phyloP scores from a whole-genome alignment of 2,888 invertebrate genomes.

The Nematopogon swammerdamellus region DNA sequence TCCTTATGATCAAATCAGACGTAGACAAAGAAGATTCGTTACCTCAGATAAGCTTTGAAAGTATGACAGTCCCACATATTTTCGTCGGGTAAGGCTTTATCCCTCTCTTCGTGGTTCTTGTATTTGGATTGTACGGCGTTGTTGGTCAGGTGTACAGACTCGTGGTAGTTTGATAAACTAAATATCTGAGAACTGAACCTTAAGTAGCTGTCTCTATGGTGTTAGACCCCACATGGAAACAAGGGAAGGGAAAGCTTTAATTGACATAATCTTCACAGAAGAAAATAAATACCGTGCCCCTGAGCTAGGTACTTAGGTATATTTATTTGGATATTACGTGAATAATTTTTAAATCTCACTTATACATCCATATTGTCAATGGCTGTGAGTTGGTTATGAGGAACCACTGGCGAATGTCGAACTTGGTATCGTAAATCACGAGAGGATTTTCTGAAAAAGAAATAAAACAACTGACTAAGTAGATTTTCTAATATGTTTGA shows the following conservation, averaged over 20 bases:
- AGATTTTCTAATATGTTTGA: no score
- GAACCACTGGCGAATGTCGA: constrained; percentile 90
- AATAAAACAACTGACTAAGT: no score
- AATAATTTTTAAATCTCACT: no score
- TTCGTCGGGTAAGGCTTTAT: constrained; percentile 63
- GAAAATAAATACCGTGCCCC: no score
- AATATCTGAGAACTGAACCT: constrained; percentile 85
- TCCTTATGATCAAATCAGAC: no score
- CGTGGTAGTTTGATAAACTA: constrained; percentile 72
- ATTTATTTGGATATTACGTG: no score
- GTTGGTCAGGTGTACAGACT: constrained; percentile 84
- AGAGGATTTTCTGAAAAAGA: constrained; percentile 68
- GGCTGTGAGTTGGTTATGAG: constrained; percentile 75
- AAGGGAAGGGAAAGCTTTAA: no score
- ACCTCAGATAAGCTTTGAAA: constrained; percentile 62
- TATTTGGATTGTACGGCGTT: constrained; percentile 84
- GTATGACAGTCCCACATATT: constrained; percentile 84
- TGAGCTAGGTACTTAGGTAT: no score
- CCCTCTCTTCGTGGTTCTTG: constrained; percentile 43
- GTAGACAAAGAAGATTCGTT: no score
- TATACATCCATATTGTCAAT: constrained; percentile 84
- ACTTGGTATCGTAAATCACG: constrained; percentile 81
- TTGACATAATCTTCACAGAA: no score
- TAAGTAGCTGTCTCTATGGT: constrained; percentile 78
- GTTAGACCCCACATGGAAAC: no score